Evolutionary conservation across 1,140 invertebrate genomes (phyloP).

Genomic region (Drosophila oshimai): DNA sequence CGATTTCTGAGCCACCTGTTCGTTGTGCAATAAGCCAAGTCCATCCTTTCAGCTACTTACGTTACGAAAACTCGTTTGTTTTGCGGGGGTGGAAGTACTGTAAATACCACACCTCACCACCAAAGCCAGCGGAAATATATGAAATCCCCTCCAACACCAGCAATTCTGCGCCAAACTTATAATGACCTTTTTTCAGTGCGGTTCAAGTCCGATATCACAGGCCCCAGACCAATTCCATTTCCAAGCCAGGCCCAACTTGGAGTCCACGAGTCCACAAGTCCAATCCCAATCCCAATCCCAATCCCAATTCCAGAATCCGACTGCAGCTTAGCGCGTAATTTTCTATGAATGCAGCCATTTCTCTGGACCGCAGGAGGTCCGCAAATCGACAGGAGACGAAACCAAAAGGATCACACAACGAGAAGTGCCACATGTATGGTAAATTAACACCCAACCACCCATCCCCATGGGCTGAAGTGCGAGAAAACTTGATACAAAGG

Average conservation of each 20-base stretch:
- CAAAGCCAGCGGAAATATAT: neutral
- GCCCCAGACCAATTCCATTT: constrained; percentile 12
- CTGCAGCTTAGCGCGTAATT: constrained; percentile 48
- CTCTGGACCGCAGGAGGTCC: constrained; percentile 53
- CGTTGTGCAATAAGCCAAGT: constrained; percentile 5
- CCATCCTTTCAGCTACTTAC: constrained; percentile 1
- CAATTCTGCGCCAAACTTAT: constrained; percentile 42
- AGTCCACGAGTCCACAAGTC: neutral
- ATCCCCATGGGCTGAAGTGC: neutral
- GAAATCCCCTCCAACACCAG: neutral
- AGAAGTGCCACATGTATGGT: constrained; percentile 43
- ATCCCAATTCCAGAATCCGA: constrained; percentile 4
- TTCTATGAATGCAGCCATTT: constrained; percentile 51
- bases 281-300: neutral
- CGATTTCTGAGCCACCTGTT: neutral
- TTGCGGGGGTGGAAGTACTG: no score
- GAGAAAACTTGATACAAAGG: no score
- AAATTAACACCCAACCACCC: constrained; percentile 26
- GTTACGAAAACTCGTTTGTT: constrained; percentile 1
- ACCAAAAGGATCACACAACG: neutral
- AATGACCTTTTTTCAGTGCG: constrained; percentile 50
- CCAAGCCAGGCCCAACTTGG: neutral
- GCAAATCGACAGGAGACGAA: neutral
- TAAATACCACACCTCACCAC: no score
- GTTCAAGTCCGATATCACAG: neutral